Conservation (phyloP, 2,888 invertebrate genomes). For the Andrena dorsata region DNA sequence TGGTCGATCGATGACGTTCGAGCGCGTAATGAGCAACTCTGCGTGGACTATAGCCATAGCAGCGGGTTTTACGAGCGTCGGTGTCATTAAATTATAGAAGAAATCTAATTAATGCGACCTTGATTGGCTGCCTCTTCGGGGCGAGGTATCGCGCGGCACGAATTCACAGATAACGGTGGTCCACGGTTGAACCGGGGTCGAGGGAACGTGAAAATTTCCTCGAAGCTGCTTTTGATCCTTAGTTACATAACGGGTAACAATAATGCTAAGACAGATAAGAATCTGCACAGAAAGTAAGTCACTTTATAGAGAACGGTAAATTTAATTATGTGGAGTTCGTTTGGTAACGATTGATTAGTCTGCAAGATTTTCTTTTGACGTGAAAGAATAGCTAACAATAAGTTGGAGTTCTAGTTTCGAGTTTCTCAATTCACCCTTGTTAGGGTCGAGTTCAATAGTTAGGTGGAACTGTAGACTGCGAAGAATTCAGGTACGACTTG, state of each 20-base stretch:
- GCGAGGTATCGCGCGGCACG: background rate
- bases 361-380: background rate
- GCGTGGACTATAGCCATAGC: background rate
- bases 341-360: background rate
- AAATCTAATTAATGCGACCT: constrained; percentile 29
- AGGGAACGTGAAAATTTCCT: constrained; percentile 1
- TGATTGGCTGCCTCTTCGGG: background rate
- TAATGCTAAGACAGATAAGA: no score
- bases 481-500: no score
- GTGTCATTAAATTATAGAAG: constrained; percentile 22
- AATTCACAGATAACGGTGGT: background rate
- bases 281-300: no score
- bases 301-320: no score
- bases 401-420: no score
- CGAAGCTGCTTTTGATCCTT: no score
- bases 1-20: constrained; percentile 37
- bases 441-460: no score
- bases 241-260: no score
- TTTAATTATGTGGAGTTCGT: background rate
- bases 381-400: background rate
- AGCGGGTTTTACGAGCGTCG: background rate
- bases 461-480: no score
- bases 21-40: constrained; percentile 10
- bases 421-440: no score
- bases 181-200: background rate